Conservation (phyloP, 2,797 vertebrate genomes). For the Moxostoma hubbsi region DNA sequence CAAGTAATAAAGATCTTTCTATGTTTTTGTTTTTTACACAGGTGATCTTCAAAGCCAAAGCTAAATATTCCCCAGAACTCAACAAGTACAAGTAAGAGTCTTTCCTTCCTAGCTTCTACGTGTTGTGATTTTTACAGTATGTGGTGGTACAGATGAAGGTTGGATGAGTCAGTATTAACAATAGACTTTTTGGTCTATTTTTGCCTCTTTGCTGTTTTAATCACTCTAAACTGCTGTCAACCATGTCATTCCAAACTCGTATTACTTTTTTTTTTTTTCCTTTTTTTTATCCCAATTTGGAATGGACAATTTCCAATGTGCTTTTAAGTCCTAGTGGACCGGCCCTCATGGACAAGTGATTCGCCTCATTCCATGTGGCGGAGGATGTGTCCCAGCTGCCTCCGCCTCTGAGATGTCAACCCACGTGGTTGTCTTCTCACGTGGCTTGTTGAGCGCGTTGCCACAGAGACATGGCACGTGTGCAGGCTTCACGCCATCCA, state of each 20-base stretch:
- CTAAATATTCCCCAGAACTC: slow-evolving; percentile 93
- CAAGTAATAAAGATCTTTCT: neutral
- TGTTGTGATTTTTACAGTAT: neutral
- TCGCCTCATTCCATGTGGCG: too few species aligned
- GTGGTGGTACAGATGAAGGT: neutral
- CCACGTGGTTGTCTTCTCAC: too few species aligned
- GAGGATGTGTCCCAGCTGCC: too few species aligned
- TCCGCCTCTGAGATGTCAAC: too few species aligned
- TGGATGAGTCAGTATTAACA: neutral
- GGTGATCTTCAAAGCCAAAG: slow-evolving; percentile 94
- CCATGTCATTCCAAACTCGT: neutral
- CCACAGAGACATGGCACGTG: too few species aligned
- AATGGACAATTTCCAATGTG: too few species aligned
- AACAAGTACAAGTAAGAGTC: slow-evolving; percentile 93
- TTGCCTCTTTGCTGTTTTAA: neutral
- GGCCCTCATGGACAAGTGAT: too few species aligned
- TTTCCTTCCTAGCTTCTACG: neutral
- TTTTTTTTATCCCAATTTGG: too few species aligned
- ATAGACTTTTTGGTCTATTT: neutral
- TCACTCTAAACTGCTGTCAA: neutral
- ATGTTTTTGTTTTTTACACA: slow-evolving; percentile 55
- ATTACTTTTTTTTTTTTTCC: neutral
- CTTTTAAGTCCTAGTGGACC: too few species aligned
- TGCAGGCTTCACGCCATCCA: too few species aligned
- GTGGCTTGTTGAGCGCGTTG: too few species aligned